Percentiles rank a stretch among this genome's conserved stretches.
These are phyloP conservation scores for Pseudomugil tenellus DNA, from an alignment of 2,797 vertebrate species.

Conservation along the genomic window DNA sequence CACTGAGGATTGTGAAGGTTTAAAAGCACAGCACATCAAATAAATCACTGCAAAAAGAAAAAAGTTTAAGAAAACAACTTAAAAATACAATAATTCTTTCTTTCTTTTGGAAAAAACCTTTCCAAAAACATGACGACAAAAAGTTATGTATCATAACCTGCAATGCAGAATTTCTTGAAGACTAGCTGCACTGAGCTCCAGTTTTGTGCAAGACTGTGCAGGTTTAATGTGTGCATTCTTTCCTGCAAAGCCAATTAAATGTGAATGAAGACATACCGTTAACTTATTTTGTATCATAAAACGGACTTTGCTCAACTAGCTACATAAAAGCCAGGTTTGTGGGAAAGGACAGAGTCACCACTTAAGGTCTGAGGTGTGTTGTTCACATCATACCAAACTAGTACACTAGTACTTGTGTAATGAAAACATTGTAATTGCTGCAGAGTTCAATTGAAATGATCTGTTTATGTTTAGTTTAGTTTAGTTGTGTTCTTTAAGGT, in stretches of 20 bases:
- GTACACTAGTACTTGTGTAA: too few relatives aligned
- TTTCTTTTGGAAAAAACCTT: too few relatives aligned
- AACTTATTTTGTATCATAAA: not conserved
- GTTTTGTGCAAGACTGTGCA: not conserved
- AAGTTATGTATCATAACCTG: not conserved
- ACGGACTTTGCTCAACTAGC: not conserved
- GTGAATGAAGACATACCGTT: not conserved
- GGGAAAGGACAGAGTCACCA: not conserved
- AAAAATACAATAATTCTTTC: too few relatives aligned
- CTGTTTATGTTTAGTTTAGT: too few relatives aligned
- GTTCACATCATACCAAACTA: too few relatives aligned
- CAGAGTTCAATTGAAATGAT: not conserved
- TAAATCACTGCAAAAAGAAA: not conserved
- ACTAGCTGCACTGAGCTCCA: too few relatives aligned
- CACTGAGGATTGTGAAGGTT: not conserved
- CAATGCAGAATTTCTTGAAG: not conserved
- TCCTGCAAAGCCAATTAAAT: not conserved
- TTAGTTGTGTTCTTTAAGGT: too few relatives aligned
- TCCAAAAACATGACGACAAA: not conserved
- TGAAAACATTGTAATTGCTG: slow-evolving; percentile 1
- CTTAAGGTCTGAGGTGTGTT: too few relatives aligned
- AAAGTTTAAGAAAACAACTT: too few relatives aligned
- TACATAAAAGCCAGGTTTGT: not conserved
- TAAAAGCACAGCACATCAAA: not conserved
- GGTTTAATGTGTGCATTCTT: not conserved